Base-by-base conservation (phyloP, 2,888 invertebrate genomes). In the Tuta absoluta region DNA sequence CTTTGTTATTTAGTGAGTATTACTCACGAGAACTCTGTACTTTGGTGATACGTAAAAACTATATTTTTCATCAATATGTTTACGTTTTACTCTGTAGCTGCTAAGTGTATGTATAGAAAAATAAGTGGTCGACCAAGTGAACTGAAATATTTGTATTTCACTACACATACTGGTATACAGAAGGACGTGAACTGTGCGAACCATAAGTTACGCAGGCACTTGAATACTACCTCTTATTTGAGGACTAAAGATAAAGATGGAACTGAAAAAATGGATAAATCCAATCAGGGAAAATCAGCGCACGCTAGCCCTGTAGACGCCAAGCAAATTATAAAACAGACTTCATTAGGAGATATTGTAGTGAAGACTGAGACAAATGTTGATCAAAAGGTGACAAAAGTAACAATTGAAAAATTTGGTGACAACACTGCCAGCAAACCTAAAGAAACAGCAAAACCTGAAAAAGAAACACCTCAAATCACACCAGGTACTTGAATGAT, bases 341-440 rank as follows among this genome's bases (percentile, higher is more conserved):
- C 83, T 75, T 73, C 78, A 21, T 73, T 85, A 48, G 85, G 82
- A 28, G 82, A 86, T 67, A 86, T 91, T 65, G 77, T 86, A 68
- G 89, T 91, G 7, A 90, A 89, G 76, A 86, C 91, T 60, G 89
- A 91, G 74, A 85, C 84, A 56, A 82, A 87, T 76, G 74, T 69
- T 17, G 73, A 84, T 62, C 80, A 89, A 69, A 69, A 80, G 65
- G 87, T 91, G n/a, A 91, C 91, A 48, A 91, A 89, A 79, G 87
- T 91, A 48, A 90, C 86, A 14, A 89, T 91, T 69, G 90, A 89
- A 72, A 70, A 62, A 23, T 2, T 48, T 28, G 24, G 24, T 12
- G 37, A 19, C 4, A 19, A 24, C 0, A 10, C 38, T 3, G 19
- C 21, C 17, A 2, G 21, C 0, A 38, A 58, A 19, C 14, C 38